Evolutionary conservation across 2,797 vertebrate species (phyloP), one percentile per base, ranked within the genome.

Genomic region (Mormyrus proboscirostris): DNA sequence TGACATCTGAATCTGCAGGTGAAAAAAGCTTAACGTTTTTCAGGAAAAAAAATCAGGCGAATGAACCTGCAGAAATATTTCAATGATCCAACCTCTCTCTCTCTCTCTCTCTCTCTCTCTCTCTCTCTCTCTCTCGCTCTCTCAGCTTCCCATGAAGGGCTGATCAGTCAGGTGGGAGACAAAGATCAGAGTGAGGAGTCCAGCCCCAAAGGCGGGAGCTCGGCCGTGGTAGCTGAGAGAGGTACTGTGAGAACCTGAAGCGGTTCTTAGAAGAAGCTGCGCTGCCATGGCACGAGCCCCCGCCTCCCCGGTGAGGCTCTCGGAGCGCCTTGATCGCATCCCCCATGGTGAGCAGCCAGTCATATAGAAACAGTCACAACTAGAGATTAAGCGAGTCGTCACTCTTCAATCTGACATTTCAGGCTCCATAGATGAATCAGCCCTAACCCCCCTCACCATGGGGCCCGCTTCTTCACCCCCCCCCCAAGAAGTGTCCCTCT

Each of bases 361-460:
- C 94, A 94, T 91, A 93, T 41, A 51, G 93, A 94, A 90, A 95
- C 91, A 89, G 90, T 92, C 2, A 62, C 25, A 91, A 90, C 90
- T 91, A 91, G 41, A 92, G 90, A 93, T 94, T 95, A 93, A 14
- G 91, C 94, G 94, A 94, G 95, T 91, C 94, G 88, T 93, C 90
- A 79, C 76, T 47, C 3, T 5, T 87, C 90, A 91, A 91, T 95
- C 69, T 93, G 69, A 87, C 85, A 79, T 87, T 89, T 89, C 50
- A 53, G 50, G 57, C 84, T 79, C 88, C 50, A 7, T 50, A 91
- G 94, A 95, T 95, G 94, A 96, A 92, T 93, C 92, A 92, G 91
- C 91, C 93, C 59, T 92, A 91, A 50, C 4, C 69, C 5, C 22
- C 65, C 3, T 10, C 22, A 4, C 29, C 12, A 92, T 91, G 88